A percentile compares a stretch with the other conserved stretches of the same genome.
These are phyloP conservation scores for Hippasteria phrygiana DNA, from an alignment of 53 echinoderm and acorn worm species.

Conservation along the genomic window DNA sequence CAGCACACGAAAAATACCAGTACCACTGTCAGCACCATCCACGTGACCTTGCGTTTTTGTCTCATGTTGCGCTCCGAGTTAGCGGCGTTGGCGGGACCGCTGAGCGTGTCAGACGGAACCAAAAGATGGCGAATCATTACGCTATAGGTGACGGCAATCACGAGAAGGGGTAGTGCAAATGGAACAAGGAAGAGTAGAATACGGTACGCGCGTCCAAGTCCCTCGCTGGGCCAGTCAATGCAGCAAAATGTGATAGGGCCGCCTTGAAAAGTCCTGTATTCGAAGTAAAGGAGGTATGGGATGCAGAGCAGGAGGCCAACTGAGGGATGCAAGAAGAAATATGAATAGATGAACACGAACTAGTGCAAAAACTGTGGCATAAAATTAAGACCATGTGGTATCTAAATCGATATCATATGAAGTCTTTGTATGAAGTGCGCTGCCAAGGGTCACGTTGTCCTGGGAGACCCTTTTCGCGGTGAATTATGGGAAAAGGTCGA, in stretches of 20 bases:
- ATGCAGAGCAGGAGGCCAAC: background rate
- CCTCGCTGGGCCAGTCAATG: constrained; percentile 49
- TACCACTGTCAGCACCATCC: constrained; percentile 88
- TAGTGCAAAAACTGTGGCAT: too few species aligned
- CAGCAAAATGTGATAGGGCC: constrained; percentile 21
- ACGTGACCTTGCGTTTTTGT: constrained; percentile 85
- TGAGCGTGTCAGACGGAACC: constrained; percentile 13
- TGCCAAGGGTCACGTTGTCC: too few species aligned
- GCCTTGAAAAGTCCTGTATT: background rate
- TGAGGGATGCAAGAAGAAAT: background rate
- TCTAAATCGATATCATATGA: too few species aligned
- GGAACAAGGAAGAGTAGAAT: constrained; percentile 59
- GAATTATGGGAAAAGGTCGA: too few species aligned
- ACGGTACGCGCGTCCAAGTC: constrained; percentile 18
- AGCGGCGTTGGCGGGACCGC: constrained; percentile 7
- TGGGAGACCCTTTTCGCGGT: too few species aligned
- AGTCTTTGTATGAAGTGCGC: too few species aligned
- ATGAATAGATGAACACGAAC: background rate
- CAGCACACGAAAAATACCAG: constrained; percentile 90
- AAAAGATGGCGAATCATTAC: constrained; percentile 68
- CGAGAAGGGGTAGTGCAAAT: constrained; percentile 68
- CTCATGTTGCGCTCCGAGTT: constrained; percentile 52
- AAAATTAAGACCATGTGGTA: too few species aligned
- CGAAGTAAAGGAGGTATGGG: constrained; percentile 67
- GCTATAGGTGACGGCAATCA: constrained; percentile 72